Evolutionary conservation across 2,888 invertebrate species (phyloP).

Genomic region (Diloba caeruleocephala): DNA sequence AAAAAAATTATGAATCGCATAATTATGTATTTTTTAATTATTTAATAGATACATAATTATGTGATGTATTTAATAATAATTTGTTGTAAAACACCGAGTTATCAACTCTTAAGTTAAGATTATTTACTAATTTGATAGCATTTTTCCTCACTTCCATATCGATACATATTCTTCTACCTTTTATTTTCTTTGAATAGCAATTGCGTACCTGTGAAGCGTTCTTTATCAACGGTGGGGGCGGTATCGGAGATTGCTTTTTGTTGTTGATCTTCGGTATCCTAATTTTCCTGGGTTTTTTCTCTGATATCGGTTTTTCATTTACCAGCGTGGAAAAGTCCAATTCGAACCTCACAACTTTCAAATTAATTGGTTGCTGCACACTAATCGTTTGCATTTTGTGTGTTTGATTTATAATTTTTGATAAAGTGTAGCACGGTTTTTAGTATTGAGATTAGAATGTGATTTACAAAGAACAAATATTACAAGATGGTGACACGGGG

Average conservation of each 20-base stretch:
- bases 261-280: constrained; percentile 68
- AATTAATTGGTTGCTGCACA: constrained; percentile 78
- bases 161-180: constrained; percentile 28
- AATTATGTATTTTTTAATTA: too few species aligned
- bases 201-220: constrained; percentile 65
- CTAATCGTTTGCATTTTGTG: constrained; percentile 78
- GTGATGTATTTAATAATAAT: too few species aligned
- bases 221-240: constrained; percentile 69
- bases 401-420: constrained; percentile 15
- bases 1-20: too few species aligned
- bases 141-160: constrained; percentile 10
- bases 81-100: too few species aligned
- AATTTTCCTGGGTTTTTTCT: constrained; percentile 70
- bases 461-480: too few species aligned
- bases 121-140: not conserved
- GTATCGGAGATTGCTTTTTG: constrained; percentile 66
- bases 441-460: constrained; percentile 19
- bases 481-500: too few species aligned
- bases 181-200: constrained; percentile 27
- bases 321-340: constrained; percentile 74
- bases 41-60: too few species aligned
- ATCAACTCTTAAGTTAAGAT: too few species aligned
- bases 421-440: constrained; percentile 11
- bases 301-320: constrained; percentile 56
- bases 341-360: constrained; percentile 82